Evolutionary conservation across 2,888 invertebrate genomes (phyloP), one percentile per base, ranked within the genome.

Genomic region (Troides oblongomaculatus): DNA sequence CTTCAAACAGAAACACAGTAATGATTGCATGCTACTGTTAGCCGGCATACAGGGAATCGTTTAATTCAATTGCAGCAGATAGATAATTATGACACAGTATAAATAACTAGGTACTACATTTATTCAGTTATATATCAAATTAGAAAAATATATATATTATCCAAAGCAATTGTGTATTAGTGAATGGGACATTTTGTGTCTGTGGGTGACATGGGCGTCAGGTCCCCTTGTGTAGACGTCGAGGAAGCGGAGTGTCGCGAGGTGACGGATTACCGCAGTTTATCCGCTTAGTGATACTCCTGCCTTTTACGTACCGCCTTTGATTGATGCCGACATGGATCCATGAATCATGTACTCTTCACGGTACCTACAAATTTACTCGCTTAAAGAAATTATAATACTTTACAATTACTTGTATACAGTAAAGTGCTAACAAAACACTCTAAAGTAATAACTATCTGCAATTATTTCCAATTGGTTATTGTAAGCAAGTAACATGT

Each of bases 191-290:
- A 58, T 23, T 62, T 30, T 63, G 59, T 58, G 57, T 63, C 23
- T 25, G 30, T 2, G 63, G 36, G 39, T 58, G 50, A 21, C 21
- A 18, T 21, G 14, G 65, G 30, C 61, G 57, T 62, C 62, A 62
- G 78, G 80, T 79, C 74, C 78, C 77, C 82, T 89, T 88, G 87
- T 89, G 76, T 72, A 68, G 71, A 74, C 77, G 79, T 79, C 79
- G 77, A 75, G 77, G 78, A 71, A 72, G 73, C 76, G 79, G 78
- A 81, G 75, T 79, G 77, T 80, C 82, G 76, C 82, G 79, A 80
- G 79, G 81, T 90, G 89, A 91, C 89, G 87, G 88, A 90, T 90
- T 88, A 90, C 86, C 77, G 76, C 79, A 81, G 79, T 81, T 87
- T 83, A 88, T 82, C 84, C 83, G 84, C 84, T 86, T 87, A 87